A percentile compares a stretch with the other conserved stretches of the same genome.
These are phyloP conservation scores for Cyclopterus lumpus DNA, from an alignment of 2,797 vertebrate genomes.

Conservation along the genomic window DNA sequence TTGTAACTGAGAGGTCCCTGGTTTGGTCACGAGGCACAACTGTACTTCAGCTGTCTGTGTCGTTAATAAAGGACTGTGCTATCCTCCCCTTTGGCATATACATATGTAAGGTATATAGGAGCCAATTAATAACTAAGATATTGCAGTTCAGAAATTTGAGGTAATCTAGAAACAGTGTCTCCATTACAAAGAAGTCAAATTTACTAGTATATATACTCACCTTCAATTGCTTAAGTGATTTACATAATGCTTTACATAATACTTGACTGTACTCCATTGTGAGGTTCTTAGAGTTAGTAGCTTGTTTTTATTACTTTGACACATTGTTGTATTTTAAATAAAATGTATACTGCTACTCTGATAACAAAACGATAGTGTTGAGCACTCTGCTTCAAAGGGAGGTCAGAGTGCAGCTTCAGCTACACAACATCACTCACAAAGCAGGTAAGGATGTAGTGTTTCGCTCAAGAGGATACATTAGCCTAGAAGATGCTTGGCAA, in stretches of 20 bases:
- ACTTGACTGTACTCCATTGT: neutral
- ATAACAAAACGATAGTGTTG: neutral
- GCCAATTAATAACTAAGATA: neutral
- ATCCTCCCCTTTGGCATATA: neutral
- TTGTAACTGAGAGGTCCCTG: conserved; percentile 58
- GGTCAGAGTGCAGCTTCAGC: neutral
- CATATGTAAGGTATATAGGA: neutral
- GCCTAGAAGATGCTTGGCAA: conserved; percentile 8
- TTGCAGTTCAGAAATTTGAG: neutral
- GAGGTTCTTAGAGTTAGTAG: neutral
- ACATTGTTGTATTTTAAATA: neutral
- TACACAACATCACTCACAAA: neutral
- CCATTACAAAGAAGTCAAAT: neutral
- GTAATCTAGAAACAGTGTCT: neutral
- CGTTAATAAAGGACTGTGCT: neutral
- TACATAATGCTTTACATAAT: neutral
- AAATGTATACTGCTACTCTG: neutral
- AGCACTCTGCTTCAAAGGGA: neutral
- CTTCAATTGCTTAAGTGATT: neutral
- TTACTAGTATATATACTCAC: neutral
- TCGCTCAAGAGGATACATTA: neutral
- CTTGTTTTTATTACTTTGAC: neutral
- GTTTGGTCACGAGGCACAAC: conserved; percentile 36
- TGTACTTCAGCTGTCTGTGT: conserved; percentile 35
- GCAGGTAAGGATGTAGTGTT: conserved; percentile 15